A percentile compares a stretch with the other conserved stretches of the same genome.
Evolutionary conservation across 2,888 invertebrate genomes (phyloP).

Genomic region (Megaustenia siamemsis): DNA sequence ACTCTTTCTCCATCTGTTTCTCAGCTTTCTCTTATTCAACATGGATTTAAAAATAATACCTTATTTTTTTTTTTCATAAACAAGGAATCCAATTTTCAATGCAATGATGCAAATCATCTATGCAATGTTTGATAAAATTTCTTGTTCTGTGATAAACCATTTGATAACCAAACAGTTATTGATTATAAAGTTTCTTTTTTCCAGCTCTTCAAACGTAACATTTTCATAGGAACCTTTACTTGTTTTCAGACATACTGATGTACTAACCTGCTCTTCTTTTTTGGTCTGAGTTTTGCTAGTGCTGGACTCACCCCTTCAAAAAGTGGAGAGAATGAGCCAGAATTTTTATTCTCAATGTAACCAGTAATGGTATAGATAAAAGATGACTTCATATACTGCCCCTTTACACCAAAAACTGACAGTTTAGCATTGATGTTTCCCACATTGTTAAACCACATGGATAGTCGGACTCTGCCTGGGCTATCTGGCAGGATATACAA

Average conservation of each 20-base stretch:
- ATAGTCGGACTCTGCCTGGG: constrained; percentile 11
- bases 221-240: constrained; percentile 16
- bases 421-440: not conserved
- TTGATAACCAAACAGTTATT: constrained; percentile 20
- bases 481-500: not conserved
- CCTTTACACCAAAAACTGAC: not conserved
- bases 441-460: not conserved
- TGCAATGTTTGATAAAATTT: no score
- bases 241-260: constrained; percentile 18
- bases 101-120: no score
- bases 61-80: no score
- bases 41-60: no score
- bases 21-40: no score
- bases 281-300: constrained; percentile 19
- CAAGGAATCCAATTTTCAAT: no score
- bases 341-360: constrained; percentile 32
- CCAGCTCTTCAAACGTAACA: constrained; percentile 29
- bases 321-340: constrained; percentile 24
- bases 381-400: not conserved
- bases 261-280: not conserved
- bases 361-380: constrained; percentile 7
- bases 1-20: no score
- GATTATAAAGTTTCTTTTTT: constrained; percentile 22
- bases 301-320: constrained; percentile 10
- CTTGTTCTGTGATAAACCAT: constrained; percentile 27